These are phyloP conservation scores for Diarsia rubi DNA, from an alignment of 2,888 invertebrate genomes.

Conservation along the genomic window DNA sequence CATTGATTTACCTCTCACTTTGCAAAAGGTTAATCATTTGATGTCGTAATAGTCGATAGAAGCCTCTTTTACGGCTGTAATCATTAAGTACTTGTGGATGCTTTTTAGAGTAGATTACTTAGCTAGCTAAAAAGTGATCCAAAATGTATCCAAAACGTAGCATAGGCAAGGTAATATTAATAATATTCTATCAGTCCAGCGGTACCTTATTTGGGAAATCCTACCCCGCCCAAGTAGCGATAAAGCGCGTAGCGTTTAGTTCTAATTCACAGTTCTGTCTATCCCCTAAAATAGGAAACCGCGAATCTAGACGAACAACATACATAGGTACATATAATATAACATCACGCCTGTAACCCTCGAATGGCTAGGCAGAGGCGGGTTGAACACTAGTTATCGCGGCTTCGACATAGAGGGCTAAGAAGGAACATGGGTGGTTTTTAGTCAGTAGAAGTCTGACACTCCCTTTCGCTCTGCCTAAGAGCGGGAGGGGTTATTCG, in stretches of 20 bases:
- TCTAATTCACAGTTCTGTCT: not conserved
- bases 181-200: not conserved
- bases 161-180: not conserved
- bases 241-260: not conserved
- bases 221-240: not conserved
- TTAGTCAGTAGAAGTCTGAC: too few species aligned
- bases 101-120: not conserved
- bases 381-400: too few species aligned
- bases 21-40: not conserved
- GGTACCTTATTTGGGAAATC: too few species aligned
- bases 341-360: too few species aligned
- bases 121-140: not conserved
- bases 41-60: not conserved
- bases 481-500: too few species aligned
- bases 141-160: not conserved
- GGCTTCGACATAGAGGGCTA: too few species aligned
- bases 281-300: not conserved
- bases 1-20: conserved; percentile 25
- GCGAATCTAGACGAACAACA: too few species aligned
- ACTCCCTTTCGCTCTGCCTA: too few species aligned
- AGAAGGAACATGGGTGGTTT: too few species aligned
- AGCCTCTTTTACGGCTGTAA: too few species aligned
- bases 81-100: not conserved
- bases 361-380: too few species aligned
- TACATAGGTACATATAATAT: too few species aligned